Evolutionary conservation across 1,140 invertebrate genomes (phyloP), one percentile per base, ranked within the genome.

Genomic region (Bombus terrestris): DNA sequence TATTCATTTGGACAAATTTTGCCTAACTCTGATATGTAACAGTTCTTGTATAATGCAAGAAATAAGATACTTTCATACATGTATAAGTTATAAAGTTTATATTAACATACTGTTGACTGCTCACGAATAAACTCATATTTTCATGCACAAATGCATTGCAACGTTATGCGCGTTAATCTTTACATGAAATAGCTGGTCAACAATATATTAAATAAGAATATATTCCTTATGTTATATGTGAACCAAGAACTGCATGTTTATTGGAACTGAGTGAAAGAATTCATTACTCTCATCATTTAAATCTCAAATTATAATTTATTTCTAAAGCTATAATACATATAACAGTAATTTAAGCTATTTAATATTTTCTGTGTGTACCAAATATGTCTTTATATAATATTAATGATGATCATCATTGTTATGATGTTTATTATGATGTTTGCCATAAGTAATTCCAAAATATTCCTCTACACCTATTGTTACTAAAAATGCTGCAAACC

Each of bases 401-500:
- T 85, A 91, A 87, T 92, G 91, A 77, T 92, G 80, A 41, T 32
- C 81, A 47, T 74, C 62, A 37, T 84, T 72, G 64, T 81, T 81
- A 35, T 79, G 62, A 35, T 89, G 72, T 18, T 62, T 47, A 84
- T 92, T 88, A 89, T 93, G 95, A 88, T 96, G 95, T 37, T 91
- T 94, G 81, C 25, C 22, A 28, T 96, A 95, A 83, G 92, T 84
- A 57, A 93, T 92, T 22, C 95, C 95, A 5, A 96, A 89, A 9
- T 93, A 83, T 88, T 96, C 95, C 90, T 97, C 96, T 78, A 96
- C 88, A 32, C 93, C 95, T 53, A 97, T 95, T 0, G 97, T 97
- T n/a, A 96, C 90, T 0, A 96, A 87, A 78, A 97, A 96, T 3
- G 96, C 96, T 35, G 92, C 96, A 79, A 97, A 91, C 13, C 97